Percentiles rank a stretch among this genome's conserved stretches.
Evolutionary conservation across 2,888 invertebrate genomes (phyloP).

Genomic region (Mesorhabditis spiculigera): DNA sequence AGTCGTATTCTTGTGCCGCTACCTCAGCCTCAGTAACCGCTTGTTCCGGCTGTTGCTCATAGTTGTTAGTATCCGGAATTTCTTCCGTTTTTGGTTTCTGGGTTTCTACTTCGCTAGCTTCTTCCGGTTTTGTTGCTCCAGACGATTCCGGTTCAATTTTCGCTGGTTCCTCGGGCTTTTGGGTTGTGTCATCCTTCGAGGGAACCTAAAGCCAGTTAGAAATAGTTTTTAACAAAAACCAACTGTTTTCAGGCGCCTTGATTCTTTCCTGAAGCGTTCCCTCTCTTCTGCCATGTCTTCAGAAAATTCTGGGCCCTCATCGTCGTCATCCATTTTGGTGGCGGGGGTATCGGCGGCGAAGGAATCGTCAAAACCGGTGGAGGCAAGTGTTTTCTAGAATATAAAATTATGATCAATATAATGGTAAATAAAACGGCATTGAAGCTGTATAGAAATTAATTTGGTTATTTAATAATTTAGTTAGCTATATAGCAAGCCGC

Average conservation of each 20-base stretch:
- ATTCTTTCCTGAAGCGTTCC: slow-evolving; percentile 19
- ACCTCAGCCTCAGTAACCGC: not conserved
- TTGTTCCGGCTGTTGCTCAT: slow-evolving; percentile 7
- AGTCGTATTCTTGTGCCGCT: slow-evolving; percentile 19
- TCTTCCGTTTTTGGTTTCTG: not conserved
- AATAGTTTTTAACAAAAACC: not conserved
- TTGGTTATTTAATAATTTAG: too few species aligned
- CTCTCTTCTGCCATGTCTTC: slow-evolving; percentile 43
- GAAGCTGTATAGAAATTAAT: too few species aligned
- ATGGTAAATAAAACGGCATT: too few species aligned
- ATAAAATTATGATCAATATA: not conserved
- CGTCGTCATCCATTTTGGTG: slow-evolving; percentile 20
- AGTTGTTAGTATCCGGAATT: slow-evolving; percentile 6
- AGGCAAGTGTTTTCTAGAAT: not conserved
- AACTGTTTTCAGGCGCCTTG: not conserved
- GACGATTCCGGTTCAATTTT: not conserved
- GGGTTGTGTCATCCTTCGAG: not conserved
- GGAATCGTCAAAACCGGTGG: not conserved
- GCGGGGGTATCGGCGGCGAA: not conserved
- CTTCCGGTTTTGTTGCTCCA: not conserved
- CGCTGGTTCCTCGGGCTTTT: slow-evolving; percentile 1
- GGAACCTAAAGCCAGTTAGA: not conserved
- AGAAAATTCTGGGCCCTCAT: slow-evolving; percentile 36
- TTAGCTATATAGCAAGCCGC: too few species aligned
- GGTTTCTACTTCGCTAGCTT: not conserved